phyloP scores from a whole-genome alignment of 2,888 invertebrate species.

The Apamea epomidion region DNA sequence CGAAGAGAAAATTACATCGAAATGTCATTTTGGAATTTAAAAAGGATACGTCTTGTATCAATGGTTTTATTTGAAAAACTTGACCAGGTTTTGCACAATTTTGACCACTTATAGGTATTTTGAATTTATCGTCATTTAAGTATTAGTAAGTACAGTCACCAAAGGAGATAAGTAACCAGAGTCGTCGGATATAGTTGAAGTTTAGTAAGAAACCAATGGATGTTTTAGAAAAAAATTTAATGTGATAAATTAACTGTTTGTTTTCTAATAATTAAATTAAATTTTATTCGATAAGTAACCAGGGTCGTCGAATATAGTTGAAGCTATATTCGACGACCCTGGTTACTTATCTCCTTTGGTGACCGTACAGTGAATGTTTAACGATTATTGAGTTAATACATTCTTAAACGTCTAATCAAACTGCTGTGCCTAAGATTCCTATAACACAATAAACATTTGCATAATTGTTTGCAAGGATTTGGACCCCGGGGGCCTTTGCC shows the following conservation, averaged over 20 bases:
- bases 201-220: too few species aligned
- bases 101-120: neutral
- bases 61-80: neutral
- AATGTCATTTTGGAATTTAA: constrained; percentile 12
- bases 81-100: neutral
- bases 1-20: constrained; percentile 19
- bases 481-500: too few species aligned
- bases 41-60: neutral
- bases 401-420: neutral
- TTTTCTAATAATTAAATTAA: too few species aligned
- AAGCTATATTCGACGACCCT: too few species aligned
- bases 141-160: neutral
- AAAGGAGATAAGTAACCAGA: too few species aligned
- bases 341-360: too few species aligned
- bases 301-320: too few species aligned
- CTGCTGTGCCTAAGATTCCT: neutral
- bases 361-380: neutral
- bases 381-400: neutral
- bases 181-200: too few species aligned
- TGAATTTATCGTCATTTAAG: neutral
- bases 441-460: neutral
- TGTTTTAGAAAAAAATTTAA: too few species aligned
- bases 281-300: too few species aligned
- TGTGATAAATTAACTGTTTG: too few species aligned
- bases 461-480: neutral